Conservation (phyloP, 2,797 vertebrate species). For the Peromyscus aztecus region DNA sequence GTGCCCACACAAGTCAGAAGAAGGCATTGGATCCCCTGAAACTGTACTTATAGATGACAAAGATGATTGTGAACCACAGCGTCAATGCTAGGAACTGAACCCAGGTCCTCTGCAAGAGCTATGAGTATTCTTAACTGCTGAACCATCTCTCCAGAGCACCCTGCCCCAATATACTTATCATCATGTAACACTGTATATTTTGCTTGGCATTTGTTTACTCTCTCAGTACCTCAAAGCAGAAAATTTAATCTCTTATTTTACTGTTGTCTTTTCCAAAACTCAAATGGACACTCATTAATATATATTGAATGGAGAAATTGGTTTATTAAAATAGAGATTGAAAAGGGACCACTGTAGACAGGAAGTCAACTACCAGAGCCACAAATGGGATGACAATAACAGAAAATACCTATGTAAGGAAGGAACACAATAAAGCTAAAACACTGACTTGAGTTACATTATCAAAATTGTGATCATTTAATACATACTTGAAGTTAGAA, state of each 20-base stretch:
- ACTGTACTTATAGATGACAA: not conserved
- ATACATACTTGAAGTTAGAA: not conserved
- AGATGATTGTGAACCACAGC: not conserved
- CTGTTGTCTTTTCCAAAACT: not conserved
- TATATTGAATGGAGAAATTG: not conserved
- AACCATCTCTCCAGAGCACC: not conserved
- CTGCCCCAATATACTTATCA: not conserved
- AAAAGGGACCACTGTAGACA: not conserved
- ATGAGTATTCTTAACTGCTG: not conserved
- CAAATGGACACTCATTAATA: not conserved
- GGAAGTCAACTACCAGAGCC: not conserved
- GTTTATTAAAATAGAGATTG: constrained; percentile 33
- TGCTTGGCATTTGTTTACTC: not conserved
- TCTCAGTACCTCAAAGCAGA: not conserved
- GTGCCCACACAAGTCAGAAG: not conserved
- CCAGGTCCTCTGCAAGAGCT: not conserved
- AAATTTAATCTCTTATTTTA: not conserved
- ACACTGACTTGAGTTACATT: not conserved
- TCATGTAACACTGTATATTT: not conserved
- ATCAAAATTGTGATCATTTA: not conserved
- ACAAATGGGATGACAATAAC: not conserved
- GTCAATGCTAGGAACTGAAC: not conserved
- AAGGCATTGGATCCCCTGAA: not conserved
- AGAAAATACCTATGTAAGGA: not conserved
- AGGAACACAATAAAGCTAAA: not conserved